A percentile compares a stretch with the other conserved stretches of the same genome.
phyloP scores from a whole-genome alignment of 2,797 vertebrate genomes.

The Coccyzus lansbergi region DNA sequence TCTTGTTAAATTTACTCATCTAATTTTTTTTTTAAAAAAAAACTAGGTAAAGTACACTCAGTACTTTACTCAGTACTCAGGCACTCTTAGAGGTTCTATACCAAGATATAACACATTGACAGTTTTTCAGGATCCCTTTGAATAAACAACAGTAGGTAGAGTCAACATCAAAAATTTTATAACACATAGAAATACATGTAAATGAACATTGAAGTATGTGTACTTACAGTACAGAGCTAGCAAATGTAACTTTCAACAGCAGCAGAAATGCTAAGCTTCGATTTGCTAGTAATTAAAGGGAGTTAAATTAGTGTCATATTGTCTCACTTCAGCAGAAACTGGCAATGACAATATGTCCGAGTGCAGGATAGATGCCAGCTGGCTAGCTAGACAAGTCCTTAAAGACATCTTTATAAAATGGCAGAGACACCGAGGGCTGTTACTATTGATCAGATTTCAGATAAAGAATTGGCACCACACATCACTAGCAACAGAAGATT shows the following conservation, averaged over 20 bases:
- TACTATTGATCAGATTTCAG: conserved; percentile 33
- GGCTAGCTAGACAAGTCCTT: neutral
- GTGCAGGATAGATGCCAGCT: conserved; percentile 16
- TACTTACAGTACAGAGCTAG: neutral
- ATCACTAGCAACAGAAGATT: neutral
- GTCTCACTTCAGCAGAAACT: conserved; percentile 30
- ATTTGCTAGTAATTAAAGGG: conserved; percentile 16
- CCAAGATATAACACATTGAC: neutral
- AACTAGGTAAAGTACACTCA: neutral
- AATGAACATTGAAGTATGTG: neutral
- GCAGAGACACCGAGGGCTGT: neutral
- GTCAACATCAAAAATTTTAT: neutral
- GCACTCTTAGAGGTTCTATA: neutral
- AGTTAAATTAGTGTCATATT: conserved; percentile 4
- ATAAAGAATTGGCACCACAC: neutral
- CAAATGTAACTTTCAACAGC: neutral
- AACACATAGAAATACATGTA: neutral
- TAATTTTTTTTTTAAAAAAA: neutral
- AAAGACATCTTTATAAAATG: conserved; percentile 46
- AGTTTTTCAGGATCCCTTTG: neutral
- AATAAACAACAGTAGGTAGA: neutral
- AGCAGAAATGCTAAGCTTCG: neutral
- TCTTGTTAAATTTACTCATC: neutral
- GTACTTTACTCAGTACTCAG: too few species aligned
- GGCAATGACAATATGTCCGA: neutral